Evolutionary conservation across 1,140 invertebrate genomes (phyloP), one percentile per base, ranked within the genome.

Genomic region (Drosophila repletoides): DNA sequence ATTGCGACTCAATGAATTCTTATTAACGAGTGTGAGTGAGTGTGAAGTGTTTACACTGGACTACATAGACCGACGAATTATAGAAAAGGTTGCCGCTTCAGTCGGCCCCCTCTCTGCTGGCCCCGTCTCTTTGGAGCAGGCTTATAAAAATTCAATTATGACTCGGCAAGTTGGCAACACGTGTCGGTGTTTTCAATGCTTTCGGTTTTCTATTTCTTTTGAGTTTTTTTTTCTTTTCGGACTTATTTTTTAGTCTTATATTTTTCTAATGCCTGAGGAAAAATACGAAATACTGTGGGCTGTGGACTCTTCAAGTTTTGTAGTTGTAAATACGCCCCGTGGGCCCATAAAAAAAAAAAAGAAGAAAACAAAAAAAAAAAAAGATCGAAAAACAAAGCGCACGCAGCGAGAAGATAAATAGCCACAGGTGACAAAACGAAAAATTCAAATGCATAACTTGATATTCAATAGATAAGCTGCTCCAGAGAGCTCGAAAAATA

Each of bases 401-500:
- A 45, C 19, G 46, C 51, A 45, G 52, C 52, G 34, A 28, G 43
- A 64, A 49, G 70, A 66, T 70, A 77, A 74, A 83, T 83, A 60
- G 74, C 75, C 79, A 66, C 80, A 68, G 80, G 80, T 84, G 79
- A 84, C 79, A 84, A 84, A 83, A 77, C 55, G 61, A 77, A 71
- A 61, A 71, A 61, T 67, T 52, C 72, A 84, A 83, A 83, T 79
- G 65, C 77, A 76, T 66, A 74, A 74, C 74, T 84, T 84, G 80
- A 86, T 84, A 84, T 86, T 84, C 79, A 75, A 86, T 86, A 84
- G 79, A 84, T 84, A 84, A 86, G 65, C 74, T 53, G 48, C 41
- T 60, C 60, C 59, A 63, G 40, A 63, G 40, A 69, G 69, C 33
- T 49, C 21, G 68, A 49, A n/a, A n/a, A n/a, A 80, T 74, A 79